A percentile compares a stretch with the other conserved stretches of the same genome.
Conservation (phyloP, 1,140 invertebrate species). For the Mactra quadrangularis region DNA sequence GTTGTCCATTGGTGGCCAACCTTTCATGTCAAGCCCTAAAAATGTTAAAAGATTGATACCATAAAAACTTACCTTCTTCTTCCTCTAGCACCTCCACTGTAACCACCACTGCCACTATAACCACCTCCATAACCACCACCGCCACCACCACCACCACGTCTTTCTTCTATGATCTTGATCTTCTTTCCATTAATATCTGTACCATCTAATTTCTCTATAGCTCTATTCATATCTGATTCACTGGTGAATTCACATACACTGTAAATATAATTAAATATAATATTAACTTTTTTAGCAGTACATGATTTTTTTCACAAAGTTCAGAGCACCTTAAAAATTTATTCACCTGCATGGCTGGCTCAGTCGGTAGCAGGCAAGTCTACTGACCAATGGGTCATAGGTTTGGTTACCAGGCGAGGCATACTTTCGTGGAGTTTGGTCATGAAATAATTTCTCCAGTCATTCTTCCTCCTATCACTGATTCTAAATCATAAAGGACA, state of each 20-base stretch:
- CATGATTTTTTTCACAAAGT: background rate
- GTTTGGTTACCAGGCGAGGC: too few relatives aligned
- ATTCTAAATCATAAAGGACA: too few relatives aligned
- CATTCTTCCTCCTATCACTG: too few relatives aligned
- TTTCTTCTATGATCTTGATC: slow-evolving; percentile 95
- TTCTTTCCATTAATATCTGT: slow-evolving; percentile 92
- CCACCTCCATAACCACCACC: slow-evolving; percentile 53
- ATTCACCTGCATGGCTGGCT: too few relatives aligned
- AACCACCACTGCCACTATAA: slow-evolving; percentile 39
- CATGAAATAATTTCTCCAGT: too few relatives aligned
- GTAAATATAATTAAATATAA: slow-evolving; percentile 5
- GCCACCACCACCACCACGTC: slow-evolving; percentile 86
- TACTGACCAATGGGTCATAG: too few relatives aligned
- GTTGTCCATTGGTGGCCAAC: too few relatives aligned
- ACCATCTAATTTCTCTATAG: slow-evolving; percentile 97
- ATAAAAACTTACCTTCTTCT: slow-evolving; percentile 29
- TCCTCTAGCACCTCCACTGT: background rate
- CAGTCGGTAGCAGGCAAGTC: too few relatives aligned
- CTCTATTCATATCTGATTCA: slow-evolving; percentile 95
- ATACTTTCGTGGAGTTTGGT: too few relatives aligned
- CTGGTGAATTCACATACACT: slow-evolving; percentile 83
- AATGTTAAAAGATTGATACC: too few relatives aligned
- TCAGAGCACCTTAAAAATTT: background rate
- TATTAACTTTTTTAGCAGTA: background rate
- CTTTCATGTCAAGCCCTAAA: too few relatives aligned